These are phyloP conservation scores for Morpho helenor DNA, from an alignment of 2,888 invertebrate species.

Conservation along the genomic window DNA sequence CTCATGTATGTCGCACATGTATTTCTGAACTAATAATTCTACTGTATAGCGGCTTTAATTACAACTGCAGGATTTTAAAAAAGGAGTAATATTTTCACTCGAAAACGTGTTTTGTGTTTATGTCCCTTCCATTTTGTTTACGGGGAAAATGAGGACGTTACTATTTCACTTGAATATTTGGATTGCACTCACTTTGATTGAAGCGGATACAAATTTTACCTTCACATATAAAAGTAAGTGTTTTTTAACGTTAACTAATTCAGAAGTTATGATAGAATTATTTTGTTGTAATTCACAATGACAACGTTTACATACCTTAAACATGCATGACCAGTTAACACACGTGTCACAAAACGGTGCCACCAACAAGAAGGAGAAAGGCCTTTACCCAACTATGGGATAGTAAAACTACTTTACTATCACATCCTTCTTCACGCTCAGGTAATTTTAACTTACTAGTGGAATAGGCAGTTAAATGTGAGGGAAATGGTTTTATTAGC, in stretches of 20 bases:
- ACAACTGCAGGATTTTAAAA: constrained; percentile 18
- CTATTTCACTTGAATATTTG: constrained; percentile 23
- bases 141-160: constrained; percentile 31
- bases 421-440: too few species aligned
- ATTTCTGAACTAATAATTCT: constrained; percentile 29
- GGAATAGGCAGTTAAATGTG: too few species aligned
- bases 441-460: too few species aligned
- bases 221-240: constrained; percentile 42
- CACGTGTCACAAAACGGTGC: too few species aligned
- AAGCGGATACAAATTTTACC: constrained; percentile 32
- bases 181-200: constrained; percentile 11
- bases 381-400: too few species aligned
- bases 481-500: too few species aligned
- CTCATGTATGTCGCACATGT: constrained; percentile 21
- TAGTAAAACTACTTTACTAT: too few species aligned
- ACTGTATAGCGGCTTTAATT: constrained; percentile 24
- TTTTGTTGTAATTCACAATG: too few species aligned
- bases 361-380: too few species aligned
- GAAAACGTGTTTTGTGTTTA: constrained; percentile 16
- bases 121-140: neutral
- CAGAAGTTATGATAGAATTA: too few species aligned
- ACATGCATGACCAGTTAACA: too few species aligned
- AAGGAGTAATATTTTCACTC: constrained; percentile 21
- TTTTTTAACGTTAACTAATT: neutral
- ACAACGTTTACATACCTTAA: too few species aligned